Evolutionary conservation across 2,113 vertebrate species (phyloP).

Genomic region (Hippocampus zosterae): DNA sequence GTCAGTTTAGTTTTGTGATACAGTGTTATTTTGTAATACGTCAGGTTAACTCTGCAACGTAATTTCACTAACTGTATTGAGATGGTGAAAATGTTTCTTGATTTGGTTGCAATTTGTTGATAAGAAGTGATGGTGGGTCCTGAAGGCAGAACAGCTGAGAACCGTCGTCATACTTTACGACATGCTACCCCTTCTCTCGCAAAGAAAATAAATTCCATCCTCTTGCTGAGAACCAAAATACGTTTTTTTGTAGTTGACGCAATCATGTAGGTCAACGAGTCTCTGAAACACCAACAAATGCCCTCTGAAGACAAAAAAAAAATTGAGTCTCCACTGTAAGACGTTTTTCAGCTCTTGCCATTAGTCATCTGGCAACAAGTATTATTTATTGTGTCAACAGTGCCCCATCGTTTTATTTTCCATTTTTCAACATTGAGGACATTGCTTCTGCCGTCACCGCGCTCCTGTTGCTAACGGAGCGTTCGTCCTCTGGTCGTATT

Average conservation of each 20-base stretch:
- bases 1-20: no score
- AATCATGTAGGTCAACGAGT: not conserved
- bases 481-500: slow-evolving; percentile 68
- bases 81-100: not conserved
- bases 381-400: slow-evolving; percentile 57
- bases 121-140: not conserved
- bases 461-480: slow-evolving; percentile 70
- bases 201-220: not conserved
- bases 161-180: not conserved
- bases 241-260: not conserved
- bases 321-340: slow-evolving; percentile 32
- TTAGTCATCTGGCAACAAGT: slow-evolving; percentile 51
- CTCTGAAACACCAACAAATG: slow-evolving; percentile 16
- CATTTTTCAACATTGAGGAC: slow-evolving; percentile 46
- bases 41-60: no score
- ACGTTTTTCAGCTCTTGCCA: slow-evolving; percentile 25
- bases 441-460: slow-evolving; percentile 63
- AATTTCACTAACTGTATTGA: no score
- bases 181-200: not conserved
- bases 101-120: not conserved
- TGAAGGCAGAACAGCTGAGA: not conserved
- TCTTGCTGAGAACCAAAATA: not conserved
- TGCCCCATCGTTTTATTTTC: slow-evolving; percentile 53
- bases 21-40: no score
- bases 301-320: slow-evolving; percentile 27